Base-by-base conservation (phyloP, 2,113 vertebrate species). In the Eretmochelys imbricata region DNA sequence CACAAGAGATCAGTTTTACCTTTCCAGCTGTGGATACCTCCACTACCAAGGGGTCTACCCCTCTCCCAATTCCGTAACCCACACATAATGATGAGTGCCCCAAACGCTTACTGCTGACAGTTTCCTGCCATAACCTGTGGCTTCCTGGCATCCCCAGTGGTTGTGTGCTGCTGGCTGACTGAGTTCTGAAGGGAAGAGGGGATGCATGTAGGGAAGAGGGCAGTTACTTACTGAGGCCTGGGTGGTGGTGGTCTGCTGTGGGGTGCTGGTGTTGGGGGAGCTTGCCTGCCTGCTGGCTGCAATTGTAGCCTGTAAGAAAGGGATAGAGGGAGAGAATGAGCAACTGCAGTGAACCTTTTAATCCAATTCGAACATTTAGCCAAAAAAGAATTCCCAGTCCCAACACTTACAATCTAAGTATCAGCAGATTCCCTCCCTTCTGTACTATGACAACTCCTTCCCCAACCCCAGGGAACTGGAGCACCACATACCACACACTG, bases 231-330 rank as follows among this genome's bases (percentile, higher is more conserved):
- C 98, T 17, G 98, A 98, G 89, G 98, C 98, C 97, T 99, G 99
- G 42, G 99, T 99, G 84, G 99, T 99, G 94, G 98, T 98, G 31
- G 98, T 95, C 89, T 99, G 98, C 84, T 99, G 99, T 1, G 99
- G 98, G 3, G 98, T 98, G 95, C 99, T 99, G 92, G 98, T 99
- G 97, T 98, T 99, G 35, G 99, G 98, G 55, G 99, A 99, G 96
- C 98, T 99, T 90, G 99, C 99, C 96, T 99, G 99, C 55, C 99
- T 99, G 91, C 99, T 99, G 78, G 99, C 99, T 95, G 99, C 99
- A 89, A 99, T 99, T 0, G 99, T 99, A 87, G 99, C 99, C 99
- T 99, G 92, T 53, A 94, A 90, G 14, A 91, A 88, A 53, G 48
- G 69, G 76, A 93, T 62, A 89, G 46, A 95, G 35, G 88, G 42